phyloP scores from a whole-genome alignment of 2,888 invertebrate species.

The Leptinotarsa tumamoca region DNA sequence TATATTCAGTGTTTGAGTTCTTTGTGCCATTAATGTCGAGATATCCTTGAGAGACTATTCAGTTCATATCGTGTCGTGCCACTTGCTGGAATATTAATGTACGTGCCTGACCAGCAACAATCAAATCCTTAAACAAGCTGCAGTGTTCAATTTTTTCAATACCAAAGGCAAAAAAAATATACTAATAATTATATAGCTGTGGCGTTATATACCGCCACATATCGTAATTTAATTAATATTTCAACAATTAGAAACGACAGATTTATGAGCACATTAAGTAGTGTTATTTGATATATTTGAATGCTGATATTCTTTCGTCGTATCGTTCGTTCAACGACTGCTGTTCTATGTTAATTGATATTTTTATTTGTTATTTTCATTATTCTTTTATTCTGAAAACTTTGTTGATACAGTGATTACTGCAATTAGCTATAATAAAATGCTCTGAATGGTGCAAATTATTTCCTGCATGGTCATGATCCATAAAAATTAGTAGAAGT shows the following conservation, averaged over 20 bases:
- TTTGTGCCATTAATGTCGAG: not conserved
- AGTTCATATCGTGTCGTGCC: constrained; percentile 11
- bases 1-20: not conserved
- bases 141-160: constrained; percentile 10
- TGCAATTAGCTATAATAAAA: not conserved
- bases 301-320: constrained; percentile 33
- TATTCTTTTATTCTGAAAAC: not conserved
- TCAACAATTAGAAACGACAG: constrained; percentile 41
- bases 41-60: constrained; percentile 8
- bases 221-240: constrained; percentile 45
- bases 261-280: constrained; percentile 41
- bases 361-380: not conserved
- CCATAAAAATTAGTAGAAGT: too few species aligned
- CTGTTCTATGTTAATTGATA: constrained; percentile 15
- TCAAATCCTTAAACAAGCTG: constrained; percentile 7
- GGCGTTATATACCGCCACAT: constrained; percentile 30
- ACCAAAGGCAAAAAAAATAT: constrained; percentile 8
- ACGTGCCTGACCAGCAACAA: constrained; percentile 11
- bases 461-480: too few species aligned
- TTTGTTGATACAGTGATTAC: not conserved
- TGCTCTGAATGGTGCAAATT: too few species aligned
- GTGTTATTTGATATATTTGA: constrained; percentile 42
- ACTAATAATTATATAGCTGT: constrained; percentile 33
- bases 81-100: constrained; percentile 17
- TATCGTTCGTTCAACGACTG: constrained; percentile 22